A percentile compares a stretch with the other conserved stretches of the same genome.
phyloP scores from a whole-genome alignment of 2,113 vertebrate species.

The Rhipidura dahli region DNA sequence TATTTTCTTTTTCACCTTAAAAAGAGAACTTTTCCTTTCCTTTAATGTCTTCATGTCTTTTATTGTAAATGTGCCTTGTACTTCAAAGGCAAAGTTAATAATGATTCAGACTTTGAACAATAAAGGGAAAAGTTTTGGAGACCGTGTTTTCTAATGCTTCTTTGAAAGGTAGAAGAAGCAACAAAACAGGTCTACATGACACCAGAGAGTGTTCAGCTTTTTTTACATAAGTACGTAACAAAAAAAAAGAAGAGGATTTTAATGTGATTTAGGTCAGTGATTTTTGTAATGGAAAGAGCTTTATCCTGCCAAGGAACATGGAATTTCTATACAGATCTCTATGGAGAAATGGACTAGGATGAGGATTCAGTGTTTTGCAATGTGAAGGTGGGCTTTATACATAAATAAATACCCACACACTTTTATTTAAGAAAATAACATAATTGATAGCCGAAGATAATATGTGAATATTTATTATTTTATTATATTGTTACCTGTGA shows the following conservation, averaged over 20 bases:
- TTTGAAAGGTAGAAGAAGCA: background rate
- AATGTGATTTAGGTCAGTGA: background rate
- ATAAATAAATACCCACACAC: background rate
- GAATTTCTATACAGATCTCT: background rate
- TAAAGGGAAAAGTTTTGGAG: background rate
- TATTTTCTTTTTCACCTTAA: background rate
- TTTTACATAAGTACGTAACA: background rate
- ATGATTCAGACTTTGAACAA: background rate
- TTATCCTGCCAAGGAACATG: background rate
- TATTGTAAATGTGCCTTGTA: background rate
- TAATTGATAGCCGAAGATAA: background rate
- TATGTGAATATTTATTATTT: background rate
- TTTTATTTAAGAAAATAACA: background rate
- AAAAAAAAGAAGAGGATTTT: background rate
- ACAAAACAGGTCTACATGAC: background rate
- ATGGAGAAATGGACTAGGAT: background rate
- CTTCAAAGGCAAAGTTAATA: conserved; percentile 6
- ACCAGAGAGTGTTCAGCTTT: background rate
- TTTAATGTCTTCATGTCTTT: background rate
- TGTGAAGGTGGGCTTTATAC: background rate
- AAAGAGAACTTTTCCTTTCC: background rate
- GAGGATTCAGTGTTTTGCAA: background rate
- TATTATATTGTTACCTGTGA: background rate
- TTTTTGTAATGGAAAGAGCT: background rate
- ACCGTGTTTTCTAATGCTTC: background rate